Base-by-base conservation (phyloP, 2,113 vertebrate genomes). In the Marmota flaviventris region DNA sequence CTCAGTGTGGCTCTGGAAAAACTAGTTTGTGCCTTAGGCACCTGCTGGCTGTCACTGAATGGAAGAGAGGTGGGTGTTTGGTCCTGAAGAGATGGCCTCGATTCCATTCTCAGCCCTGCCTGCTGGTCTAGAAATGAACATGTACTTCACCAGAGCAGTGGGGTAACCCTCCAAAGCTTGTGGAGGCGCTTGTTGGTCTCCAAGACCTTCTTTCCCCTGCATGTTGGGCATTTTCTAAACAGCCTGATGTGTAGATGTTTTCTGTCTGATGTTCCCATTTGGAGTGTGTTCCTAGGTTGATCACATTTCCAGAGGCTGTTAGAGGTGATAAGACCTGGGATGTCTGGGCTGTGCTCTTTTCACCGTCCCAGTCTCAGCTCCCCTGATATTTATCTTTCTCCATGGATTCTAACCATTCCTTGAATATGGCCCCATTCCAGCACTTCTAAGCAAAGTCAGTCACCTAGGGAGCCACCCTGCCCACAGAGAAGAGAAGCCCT, bases 181-280 rank as follows among this genome's bases (percentile, higher is more conserved):
- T 2, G 18, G 65, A 45, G 45, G 18, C 2, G 0, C 27, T 48
- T 25, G 7, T 4, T 0, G 1, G 22, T 61, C 9, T 20, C 63
- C 76, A 76, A 37, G 53, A 18, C 45, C 45, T 27, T 45, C 24
- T 37, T 39, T 39, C 51, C n/a, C 22, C n/a, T 13, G 10, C 34
- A 14, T 69, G 32, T 42, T 24, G 13, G 9, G 45, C 56, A n/a
- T 45, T 32, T 51, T 87, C 48, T 14, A 24, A 48, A 45, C 29
- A 34, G 8, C 42, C 72, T n/a, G 2, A 22, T 2, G 8, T 24
- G 34, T 34, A 29, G n/a, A 63, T 16, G 8, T 73, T 58, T 82
- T n/a, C 25, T 45, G 29, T 61, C 5, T 48, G 37, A 48, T 45
- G 53, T 63, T 22, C 5, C 29, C 27, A 14, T n/a, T 25, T 22